Evolutionary conservation across 1,140 invertebrate species (phyloP), one percentile per base, ranked within the genome.

Genomic region (Zaprionus gabonicus): DNA sequence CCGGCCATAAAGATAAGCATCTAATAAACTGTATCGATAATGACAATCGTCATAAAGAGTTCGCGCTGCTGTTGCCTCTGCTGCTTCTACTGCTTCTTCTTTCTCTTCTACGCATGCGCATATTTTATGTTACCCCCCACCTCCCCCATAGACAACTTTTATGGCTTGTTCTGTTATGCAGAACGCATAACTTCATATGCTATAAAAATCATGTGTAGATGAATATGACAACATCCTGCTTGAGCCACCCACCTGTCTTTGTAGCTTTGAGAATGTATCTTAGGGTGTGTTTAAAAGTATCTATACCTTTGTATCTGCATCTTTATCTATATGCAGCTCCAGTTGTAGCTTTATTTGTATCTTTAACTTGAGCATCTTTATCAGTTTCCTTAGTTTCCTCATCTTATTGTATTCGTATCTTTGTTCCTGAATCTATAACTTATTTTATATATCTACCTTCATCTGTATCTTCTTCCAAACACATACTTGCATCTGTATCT

Each of bases 21-120:
- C 85, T 88, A 78, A 87, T 87, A 87, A 87, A 78, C 84, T 84
- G 81, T 84, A 71, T 71, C 74, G 74, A 87, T 87, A 83, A 88
- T 84, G 64, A 71, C 57, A 78, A 46, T 74, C 76, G 78, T 80
- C 79, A 88, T 55, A 53, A 25, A 56, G 46, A 51, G 46, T 12
- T 51, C 46, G 20, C 10, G 46, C 46, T 51, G 20, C 17, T 10
- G 7, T 9, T 44, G 41, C 41, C 15, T 53, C 5, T 13, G 1
- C 2, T 4, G 0, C 20, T 15, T 9, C 2, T 4, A 0, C 20
- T 53, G 3, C 12, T 31, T 13, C 23, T n/a, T 4, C 23, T 27
- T 2, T 27, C 20, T 55, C 20, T 71, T 77, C 77, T 75, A 76
- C 77, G 70, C 77, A 72, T 55, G 57, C 44, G 63, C 51, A 67